These are phyloP conservation scores for Lochmaea capreae DNA, from an alignment of 2,888 invertebrate species.

Conservation along the genomic window DNA sequence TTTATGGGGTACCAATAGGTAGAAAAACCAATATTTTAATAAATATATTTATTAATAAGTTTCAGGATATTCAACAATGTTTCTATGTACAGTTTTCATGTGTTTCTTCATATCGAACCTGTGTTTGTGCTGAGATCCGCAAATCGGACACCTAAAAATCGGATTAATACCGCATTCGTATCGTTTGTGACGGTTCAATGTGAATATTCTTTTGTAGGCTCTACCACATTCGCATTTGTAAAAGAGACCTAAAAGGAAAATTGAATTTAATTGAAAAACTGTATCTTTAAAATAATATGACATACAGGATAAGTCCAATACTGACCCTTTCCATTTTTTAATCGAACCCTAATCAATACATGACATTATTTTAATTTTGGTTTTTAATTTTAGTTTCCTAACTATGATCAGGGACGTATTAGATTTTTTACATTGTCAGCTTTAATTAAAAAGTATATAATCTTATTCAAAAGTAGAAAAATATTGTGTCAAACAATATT, in stretches of 20 bases:
- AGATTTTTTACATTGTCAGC: no score
- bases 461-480: no score
- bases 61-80: neutral
- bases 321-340: no score
- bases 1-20: no score
- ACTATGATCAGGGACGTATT: no score
- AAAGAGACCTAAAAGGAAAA: slow-evolving; percentile 23
- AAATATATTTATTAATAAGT: neutral
- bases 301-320: no score
- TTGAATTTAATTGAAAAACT: neutral
- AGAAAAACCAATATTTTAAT: neutral
- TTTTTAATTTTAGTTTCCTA: no score
- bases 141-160: slow-evolving; percentile 56
- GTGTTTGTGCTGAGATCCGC: slow-evolving; percentile 50
- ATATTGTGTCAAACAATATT: no score
- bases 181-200: slow-evolving; percentile 43
- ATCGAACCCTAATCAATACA: no score
- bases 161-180: slow-evolving; percentile 57
- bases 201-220: slow-evolving; percentile 35
- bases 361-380: no score
- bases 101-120: slow-evolving; percentile 53
- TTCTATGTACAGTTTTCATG: slow-evolving; percentile 46
- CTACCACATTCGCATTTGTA: slow-evolving; percentile 39
- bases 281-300: no score
- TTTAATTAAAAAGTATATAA: no score